Evolutionary conservation across 2,888 invertebrate species (phyloP), one percentile per base, ranked within the genome.

Genomic region (Lithosia quadra): DNA sequence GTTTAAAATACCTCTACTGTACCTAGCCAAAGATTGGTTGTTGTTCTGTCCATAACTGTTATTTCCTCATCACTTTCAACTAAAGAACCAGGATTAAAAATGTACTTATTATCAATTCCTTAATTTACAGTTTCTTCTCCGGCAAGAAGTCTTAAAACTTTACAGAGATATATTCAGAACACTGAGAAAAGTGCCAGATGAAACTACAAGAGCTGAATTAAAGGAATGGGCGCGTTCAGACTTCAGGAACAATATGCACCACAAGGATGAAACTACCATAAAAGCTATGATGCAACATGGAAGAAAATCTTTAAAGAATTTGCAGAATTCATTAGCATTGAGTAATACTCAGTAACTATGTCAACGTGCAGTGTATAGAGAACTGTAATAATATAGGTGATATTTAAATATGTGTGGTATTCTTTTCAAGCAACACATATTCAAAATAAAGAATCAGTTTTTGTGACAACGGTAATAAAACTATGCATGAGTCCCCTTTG

Each of bases 141-240:
- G 97, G 15, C 97, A 97, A 91, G 97, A 98, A 91, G 98, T 98
- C 0, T 87, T 98, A 24, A 97, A 96, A 81, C 89, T 98, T 0
- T 98, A 98, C 83, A 94, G 97, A 75, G 96, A 96, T 74, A 97
- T 98, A 72, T 96, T 98, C 78, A 95, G 96, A 64, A 95, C 97
- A 10, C 95, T 97, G 63, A 95, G 95, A 67, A 91, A 96, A 82
- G 96, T 98, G 11, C 96, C 97, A 0, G 97, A 97, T 86, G 90
- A 95, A 78, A 88, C 86, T 1, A 96, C 97, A 65, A 95, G 96
- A 71, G 82, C 90, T 1, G 97, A 98, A 80, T 90, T 98, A 24
- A 95, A 91, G 68, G 95, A 96, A 61, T 98, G 98, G 98, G 96
- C 97, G 0, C 94, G 97, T 67, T 88, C 95, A 21, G 98, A 98